Evolutionary conservation across 2,113 vertebrate genomes (phyloP).

Genomic region (Thymallus thymallus): DNA sequence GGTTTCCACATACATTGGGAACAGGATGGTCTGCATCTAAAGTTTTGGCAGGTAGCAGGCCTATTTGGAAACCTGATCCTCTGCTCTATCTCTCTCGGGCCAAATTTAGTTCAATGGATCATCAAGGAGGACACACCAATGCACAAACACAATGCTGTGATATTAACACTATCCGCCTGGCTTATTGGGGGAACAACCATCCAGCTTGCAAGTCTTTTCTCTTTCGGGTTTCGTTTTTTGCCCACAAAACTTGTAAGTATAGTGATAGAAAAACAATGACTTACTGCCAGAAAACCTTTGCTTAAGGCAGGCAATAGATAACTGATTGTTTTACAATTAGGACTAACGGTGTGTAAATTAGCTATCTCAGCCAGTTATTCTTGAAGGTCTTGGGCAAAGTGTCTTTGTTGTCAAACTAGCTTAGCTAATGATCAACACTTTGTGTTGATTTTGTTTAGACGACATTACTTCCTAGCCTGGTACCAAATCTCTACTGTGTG

Average conservation of each 20-base stretch:
- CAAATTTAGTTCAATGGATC: constrained; percentile 6
- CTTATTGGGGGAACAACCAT: no score
- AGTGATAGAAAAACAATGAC: neutral
- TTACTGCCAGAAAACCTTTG: neutral
- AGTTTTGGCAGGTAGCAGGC: neutral
- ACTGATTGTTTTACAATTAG: no score
- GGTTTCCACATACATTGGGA: neutral
- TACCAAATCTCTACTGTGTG: no score
- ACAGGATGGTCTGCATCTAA: neutral
- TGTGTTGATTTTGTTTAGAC: no score
- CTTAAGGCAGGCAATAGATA: neutral
- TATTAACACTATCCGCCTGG: neutral
- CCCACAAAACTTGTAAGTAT: neutral
- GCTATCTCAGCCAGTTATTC: no score
- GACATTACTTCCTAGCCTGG: no score
- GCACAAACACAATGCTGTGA: neutral
- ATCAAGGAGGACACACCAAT: neutral
- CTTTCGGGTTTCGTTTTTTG: no score
- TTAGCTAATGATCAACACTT: no score
- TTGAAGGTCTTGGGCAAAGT: no score
- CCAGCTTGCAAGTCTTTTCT: neutral
- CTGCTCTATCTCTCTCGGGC: neutral
- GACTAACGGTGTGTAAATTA: no score
- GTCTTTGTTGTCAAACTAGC: no score
- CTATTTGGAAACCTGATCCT: constrained; percentile 9